Evolutionary conservation across 2,888 invertebrate species (phyloP).

Genomic region (Polydesmus complanatus): DNA sequence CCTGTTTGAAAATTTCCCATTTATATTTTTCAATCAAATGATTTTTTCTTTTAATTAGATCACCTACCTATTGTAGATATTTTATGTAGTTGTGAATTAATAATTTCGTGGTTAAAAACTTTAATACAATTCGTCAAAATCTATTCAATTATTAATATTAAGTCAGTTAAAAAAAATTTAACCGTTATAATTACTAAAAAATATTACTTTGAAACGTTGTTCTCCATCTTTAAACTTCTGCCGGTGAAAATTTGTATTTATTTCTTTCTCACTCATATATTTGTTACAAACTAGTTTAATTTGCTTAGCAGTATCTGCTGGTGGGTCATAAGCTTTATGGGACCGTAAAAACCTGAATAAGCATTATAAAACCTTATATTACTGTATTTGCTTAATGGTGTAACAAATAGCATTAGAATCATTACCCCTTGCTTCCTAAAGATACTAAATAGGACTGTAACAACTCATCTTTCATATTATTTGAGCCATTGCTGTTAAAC

Average conservation of each 20-base stretch:
- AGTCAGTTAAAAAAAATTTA: background rate
- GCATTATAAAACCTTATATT: too few relatives aligned
- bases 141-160: conserved; percentile 20
- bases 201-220: conserved; percentile 29
- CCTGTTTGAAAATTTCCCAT: conserved; percentile 31
- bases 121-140: conserved; percentile 53
- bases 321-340: conserved; percentile 58
- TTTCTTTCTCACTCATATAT: conserved; percentile 39
- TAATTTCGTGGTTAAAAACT: conserved; percentile 60
- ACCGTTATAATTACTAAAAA: background rate
- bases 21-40: background rate
- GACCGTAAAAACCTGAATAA: conserved; percentile 57
- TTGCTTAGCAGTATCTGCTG: conserved; percentile 45
- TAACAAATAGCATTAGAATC: too few relatives aligned
- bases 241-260: conserved; percentile 21
- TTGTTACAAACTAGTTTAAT: conserved; percentile 36
- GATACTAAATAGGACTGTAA: too few relatives aligned
- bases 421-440: too few relatives aligned
- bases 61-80: conserved; percentile 57
- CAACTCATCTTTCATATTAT: too few relatives aligned
- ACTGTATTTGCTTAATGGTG: too few relatives aligned
- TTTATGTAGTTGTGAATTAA: conserved; percentile 64
- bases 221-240: conserved; percentile 17
- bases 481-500: too few relatives aligned
- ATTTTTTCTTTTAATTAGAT: conserved; percentile 23